Conservation (phyloP, 2,797 vertebrate species). For the Austrolebias charrua region DNA sequence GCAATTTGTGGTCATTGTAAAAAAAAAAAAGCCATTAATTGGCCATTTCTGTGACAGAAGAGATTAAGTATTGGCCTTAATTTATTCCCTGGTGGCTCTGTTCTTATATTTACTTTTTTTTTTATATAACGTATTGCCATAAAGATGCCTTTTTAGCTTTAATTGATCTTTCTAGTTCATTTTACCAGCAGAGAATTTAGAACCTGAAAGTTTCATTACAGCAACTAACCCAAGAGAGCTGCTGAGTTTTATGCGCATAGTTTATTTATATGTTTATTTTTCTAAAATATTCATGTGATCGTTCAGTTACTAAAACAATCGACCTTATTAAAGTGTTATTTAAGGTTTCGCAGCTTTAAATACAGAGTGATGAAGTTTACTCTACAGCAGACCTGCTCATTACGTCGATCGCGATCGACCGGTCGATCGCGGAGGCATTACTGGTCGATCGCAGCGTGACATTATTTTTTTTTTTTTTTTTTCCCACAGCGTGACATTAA, state of each 20-base stretch:
- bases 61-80: conserved; percentile 22
- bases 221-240: conserved; percentile 15
- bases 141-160: conserved; percentile 17
- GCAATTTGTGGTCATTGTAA: conserved; percentile 24
- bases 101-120: conserved; percentile 22
- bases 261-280: conserved; percentile 44
- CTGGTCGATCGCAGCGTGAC: too few relatives aligned
- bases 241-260: conserved; percentile 19
- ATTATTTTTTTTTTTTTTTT: too few relatives aligned
- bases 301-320: conserved; percentile 28
- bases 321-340: background rate
- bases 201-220: conserved; percentile 47
- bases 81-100: conserved; percentile 24
- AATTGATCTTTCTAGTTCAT: conserved; percentile 29
- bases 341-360: background rate
- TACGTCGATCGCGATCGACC: too few relatives aligned
- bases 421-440: too few relatives aligned
- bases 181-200: conserved; percentile 15
- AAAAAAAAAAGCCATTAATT: background rate
- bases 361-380: conserved; percentile 1
- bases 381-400: too few relatives aligned
- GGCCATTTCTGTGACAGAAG: conserved; percentile 12
- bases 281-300: conserved; percentile 44
- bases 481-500: too few relatives aligned
- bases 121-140: conserved; percentile 14